phyloP scores from a whole-genome alignment of 2,113 vertebrate species.

The Cochlearius cochlearius region DNA sequence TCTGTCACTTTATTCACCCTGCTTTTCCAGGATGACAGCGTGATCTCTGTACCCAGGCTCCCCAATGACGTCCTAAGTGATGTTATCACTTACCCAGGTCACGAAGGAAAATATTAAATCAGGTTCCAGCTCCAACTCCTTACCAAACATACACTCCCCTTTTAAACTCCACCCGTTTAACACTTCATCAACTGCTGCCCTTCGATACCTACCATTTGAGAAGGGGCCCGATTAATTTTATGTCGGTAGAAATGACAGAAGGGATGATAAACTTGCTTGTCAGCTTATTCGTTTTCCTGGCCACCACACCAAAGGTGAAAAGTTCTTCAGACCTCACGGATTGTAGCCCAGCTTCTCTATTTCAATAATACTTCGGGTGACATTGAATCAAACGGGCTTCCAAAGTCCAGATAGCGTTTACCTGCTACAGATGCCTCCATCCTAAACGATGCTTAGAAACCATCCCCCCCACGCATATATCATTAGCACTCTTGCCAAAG shows the following conservation, averaged over 20 bases:
- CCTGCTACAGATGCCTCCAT: background rate
- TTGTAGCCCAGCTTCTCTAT: background rate
- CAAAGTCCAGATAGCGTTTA: background rate
- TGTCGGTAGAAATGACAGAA: background rate
- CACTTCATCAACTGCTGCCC: background rate
- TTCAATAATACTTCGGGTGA: background rate
- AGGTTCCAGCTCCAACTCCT: background rate
- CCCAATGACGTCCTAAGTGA: rapidly evolving
- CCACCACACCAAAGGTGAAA: background rate
- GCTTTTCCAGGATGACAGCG: background rate
- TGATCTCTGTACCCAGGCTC: background rate
- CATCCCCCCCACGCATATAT: rapidly evolving
- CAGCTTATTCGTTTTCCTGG: background rate
- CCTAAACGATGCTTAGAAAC: background rate
- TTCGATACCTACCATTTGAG: background rate
- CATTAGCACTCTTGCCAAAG: background rate
- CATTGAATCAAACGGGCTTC: background rate
- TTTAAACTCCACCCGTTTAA: background rate
- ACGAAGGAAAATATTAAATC: background rate
- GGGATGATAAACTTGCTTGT: background rate
- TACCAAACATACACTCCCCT: background rate
- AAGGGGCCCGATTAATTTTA: background rate
- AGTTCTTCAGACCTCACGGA: rapidly evolving
- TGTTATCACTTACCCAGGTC: background rate
- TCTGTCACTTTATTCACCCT: background rate